A percentile compares a stretch with the other conserved stretches of the same genome.
Conservation (phyloP, 2,113 vertebrate genomes). For the Myodes glareolus region DNA sequence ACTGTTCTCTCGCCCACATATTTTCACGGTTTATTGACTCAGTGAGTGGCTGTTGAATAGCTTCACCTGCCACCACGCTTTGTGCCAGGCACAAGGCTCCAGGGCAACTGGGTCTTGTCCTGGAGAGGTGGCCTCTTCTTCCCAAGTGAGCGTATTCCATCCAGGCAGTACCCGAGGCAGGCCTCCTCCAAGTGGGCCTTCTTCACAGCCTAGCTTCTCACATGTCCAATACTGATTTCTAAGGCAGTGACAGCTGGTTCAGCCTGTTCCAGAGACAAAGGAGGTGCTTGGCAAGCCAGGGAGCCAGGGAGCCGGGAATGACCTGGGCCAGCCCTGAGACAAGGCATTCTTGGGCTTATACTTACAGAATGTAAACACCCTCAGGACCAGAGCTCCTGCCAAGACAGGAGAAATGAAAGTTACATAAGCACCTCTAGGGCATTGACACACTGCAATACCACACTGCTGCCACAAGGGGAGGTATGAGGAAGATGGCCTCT, state of each 20-base stretch:
- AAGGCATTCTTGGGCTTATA: slow-evolving; percentile 12
- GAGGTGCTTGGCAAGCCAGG: background rate
- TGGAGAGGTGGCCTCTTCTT: background rate
- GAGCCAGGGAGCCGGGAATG: background rate
- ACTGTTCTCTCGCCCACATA: background rate
- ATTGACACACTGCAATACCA: background rate
- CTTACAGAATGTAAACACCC: slow-evolving; percentile 66
- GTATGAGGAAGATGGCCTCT: background rate
- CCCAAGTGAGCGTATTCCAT: background rate
- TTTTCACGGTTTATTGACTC: background rate
- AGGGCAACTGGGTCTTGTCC: background rate
- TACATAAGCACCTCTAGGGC: slow-evolving; percentile 63
- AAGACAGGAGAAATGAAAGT: slow-evolving; percentile 73
- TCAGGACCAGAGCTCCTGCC: slow-evolving; percentile 61
- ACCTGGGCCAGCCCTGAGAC: background rate
- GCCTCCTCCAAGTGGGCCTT: background rate
- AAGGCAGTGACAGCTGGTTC: background rate
- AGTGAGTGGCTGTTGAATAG: background rate
- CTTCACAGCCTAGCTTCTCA: background rate
- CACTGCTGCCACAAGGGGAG: background rate
- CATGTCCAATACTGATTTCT: background rate
- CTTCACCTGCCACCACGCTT: background rate
- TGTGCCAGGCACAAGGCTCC: background rate
- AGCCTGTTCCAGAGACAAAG: background rate
- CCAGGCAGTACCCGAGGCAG: background rate